Percentiles rank a stretch among this genome's conserved stretches.
These are phyloP conservation scores for Macrosteles quadrilineatus DNA, from an alignment of 1,140 invertebrate genomes.

Conservation along the genomic window DNA sequence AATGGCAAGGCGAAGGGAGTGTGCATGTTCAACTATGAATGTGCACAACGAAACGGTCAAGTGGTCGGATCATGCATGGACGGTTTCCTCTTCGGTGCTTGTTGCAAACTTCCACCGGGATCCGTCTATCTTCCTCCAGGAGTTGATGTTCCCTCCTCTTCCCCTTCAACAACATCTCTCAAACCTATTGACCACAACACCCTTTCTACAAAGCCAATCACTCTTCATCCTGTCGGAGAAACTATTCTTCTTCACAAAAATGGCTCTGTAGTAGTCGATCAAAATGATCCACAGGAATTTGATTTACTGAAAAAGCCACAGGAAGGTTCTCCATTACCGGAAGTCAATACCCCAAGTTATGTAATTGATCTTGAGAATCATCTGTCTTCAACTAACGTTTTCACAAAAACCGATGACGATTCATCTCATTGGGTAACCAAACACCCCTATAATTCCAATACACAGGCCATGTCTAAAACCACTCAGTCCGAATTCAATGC, in stretches of 20 bases:
- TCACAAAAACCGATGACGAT: not conserved
- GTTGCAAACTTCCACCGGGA: constrained; percentile 68
- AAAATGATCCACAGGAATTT: constrained; percentile 62
- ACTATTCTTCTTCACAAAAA: constrained; percentile 66
- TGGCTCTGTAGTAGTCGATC: constrained; percentile 58
- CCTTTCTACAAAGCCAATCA: constrained; percentile 7
- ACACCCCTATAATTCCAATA: constrained; percentile 16
- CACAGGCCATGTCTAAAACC: constrained; percentile 9
- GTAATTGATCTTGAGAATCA: constrained; percentile 8
- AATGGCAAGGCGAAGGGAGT: constrained; percentile 59
- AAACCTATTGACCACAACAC: not conserved
- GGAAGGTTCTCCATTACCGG: constrained; percentile 11
- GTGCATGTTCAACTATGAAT: constrained; percentile 95
- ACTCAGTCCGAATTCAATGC: not conserved
- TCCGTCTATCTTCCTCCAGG: constrained; percentile 32
- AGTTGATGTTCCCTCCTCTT: not conserved
- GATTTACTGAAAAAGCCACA: constrained; percentile 33
- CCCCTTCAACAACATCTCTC: constrained; percentile 15
- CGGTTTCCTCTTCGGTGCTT: constrained; percentile 87
- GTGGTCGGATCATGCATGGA: constrained; percentile 90
- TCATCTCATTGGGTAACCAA: not conserved
- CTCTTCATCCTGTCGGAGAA: constrained; percentile 53
- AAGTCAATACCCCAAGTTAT: constrained; percentile 35
- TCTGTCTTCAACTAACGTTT: not conserved
- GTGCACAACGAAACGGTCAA: constrained; percentile 73